phyloP scores from a whole-genome alignment of 2,113 vertebrate genomes.

The Bettongia penicillata region DNA sequence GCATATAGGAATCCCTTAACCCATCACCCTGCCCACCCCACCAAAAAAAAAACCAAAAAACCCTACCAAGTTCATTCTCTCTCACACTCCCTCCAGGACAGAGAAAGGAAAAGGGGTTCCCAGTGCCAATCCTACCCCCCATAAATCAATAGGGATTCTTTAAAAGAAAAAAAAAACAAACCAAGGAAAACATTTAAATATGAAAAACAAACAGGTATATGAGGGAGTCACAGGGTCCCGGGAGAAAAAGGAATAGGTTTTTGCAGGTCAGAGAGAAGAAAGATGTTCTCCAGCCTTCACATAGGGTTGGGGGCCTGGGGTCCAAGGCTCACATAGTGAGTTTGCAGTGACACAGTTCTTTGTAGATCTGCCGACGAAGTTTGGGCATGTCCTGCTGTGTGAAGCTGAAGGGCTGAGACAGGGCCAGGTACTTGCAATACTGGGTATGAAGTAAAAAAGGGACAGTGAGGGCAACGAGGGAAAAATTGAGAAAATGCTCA shows the following conservation, averaged over 20 bases:
- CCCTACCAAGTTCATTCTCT: conserved; percentile 48
- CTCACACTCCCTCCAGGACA: conserved; percentile 36
- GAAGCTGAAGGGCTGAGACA: conserved; percentile 91
- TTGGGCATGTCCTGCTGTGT: conserved; percentile 95
- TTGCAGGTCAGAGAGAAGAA: conserved; percentile 61
- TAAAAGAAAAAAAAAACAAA: conserved; percentile 73
- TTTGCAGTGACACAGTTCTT: conserved; percentile 96
- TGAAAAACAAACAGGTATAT: conserved; percentile 70
- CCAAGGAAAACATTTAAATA: conserved; percentile 80
- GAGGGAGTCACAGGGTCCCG: conserved; percentile 1
- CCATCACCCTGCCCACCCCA: conserved; percentile 54
- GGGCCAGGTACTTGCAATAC: conserved; percentile 95
- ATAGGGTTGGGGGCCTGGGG: conserved; percentile 43
- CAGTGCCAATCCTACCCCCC: conserved; percentile 45
- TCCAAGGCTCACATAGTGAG: conserved; percentile 89
- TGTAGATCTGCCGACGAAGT: conserved; percentile 94
- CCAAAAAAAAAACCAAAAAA: not conserved
- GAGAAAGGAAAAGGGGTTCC: conserved; percentile 37
- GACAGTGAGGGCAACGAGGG: not conserved
- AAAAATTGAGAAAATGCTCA: not conserved
- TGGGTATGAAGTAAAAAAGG: conserved; percentile 75
- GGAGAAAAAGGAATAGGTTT: conserved; percentile 64
- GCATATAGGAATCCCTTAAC: conserved; percentile 71
- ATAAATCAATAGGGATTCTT: conserved; percentile 68
- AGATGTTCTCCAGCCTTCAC: conserved; percentile 42